phyloP scores from a whole-genome alignment of 2,888 invertebrate genomes.

The Phaedon cochleariae region DNA sequence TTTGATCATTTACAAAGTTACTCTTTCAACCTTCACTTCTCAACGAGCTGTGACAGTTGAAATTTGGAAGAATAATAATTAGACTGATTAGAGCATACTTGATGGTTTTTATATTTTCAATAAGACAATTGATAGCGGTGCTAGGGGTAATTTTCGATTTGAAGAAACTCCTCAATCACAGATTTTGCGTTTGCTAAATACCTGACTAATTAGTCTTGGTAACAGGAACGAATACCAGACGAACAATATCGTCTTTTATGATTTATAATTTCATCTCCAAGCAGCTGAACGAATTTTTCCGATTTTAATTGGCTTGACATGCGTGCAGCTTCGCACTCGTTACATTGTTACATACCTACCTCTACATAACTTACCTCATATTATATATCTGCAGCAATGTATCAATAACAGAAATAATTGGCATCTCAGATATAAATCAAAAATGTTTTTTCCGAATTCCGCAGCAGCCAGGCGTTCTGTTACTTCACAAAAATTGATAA shows the following conservation, averaged over 20 bases:
- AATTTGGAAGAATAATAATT: too few relatives aligned
- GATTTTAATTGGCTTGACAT: not conserved
- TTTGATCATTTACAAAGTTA: too few relatives aligned
- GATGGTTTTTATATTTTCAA: too few relatives aligned
- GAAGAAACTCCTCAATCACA: too few relatives aligned
- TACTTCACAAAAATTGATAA: too few relatives aligned
- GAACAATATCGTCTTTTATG: conserved; percentile 2
- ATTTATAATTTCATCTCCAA: not conserved
- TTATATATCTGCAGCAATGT: conserved; percentile 4
- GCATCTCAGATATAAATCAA: conserved; percentile 2
- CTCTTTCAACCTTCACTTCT: too few relatives aligned
- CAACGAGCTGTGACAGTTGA: too few relatives aligned
- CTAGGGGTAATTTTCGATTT: too few relatives aligned
- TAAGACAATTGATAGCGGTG: too few relatives aligned
- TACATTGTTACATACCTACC: not conserved
- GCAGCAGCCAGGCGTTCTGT: not conserved
- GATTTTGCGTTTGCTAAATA: too few relatives aligned
- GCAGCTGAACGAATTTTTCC: not conserved
- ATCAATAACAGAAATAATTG: conserved; percentile 22
- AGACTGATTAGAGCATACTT: too few relatives aligned
- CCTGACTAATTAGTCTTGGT: too few relatives aligned
- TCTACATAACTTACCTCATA: not conserved
- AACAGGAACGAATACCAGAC: not conserved
- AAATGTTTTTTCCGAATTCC: not conserved
- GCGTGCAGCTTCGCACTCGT: not conserved